Conservation (phyloP, 2,113 vertebrate species). For the Dipodomys merriami region DNA sequence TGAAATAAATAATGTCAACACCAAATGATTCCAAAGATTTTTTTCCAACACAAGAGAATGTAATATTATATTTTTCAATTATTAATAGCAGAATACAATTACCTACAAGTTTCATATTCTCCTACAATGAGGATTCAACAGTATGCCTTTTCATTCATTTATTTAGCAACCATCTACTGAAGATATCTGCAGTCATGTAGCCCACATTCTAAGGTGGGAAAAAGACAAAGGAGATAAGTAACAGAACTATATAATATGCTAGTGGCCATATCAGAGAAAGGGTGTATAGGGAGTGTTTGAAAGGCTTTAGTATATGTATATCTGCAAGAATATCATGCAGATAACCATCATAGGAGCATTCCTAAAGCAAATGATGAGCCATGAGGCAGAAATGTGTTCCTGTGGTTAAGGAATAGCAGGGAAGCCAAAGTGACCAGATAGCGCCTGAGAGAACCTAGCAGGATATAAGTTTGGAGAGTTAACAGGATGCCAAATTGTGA, state of each 20-base stretch:
- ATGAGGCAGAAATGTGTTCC: neutral
- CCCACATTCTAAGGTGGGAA: neutral
- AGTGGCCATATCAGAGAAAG: neutral
- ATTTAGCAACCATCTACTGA: neutral
- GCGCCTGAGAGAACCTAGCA: neutral
- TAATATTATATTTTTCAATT: constrained; percentile 39
- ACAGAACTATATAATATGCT: neutral
- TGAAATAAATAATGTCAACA: neutral
- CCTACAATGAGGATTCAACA: neutral
- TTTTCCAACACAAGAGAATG: constrained; percentile 38
- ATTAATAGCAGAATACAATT: neutral
- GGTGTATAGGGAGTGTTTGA: neutral
- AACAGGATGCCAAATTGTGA: neutral
- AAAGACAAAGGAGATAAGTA: constrained; percentile 36
- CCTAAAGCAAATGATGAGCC: neutral
- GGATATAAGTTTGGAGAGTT: neutral
- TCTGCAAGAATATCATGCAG: neutral
- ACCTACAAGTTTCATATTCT: constrained; percentile 4
- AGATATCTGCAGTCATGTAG: constrained; percentile 2
- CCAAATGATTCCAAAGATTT: constrained; percentile 31
- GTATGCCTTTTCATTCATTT: constrained; percentile 8
- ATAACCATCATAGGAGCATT: constrained; percentile 21
- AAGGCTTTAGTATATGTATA: neutral
- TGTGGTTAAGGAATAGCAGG: neutral
- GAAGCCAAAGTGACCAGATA: neutral